Conservation (phyloP, 2,888 invertebrate genomes). For the Drosophila recens region DNA sequence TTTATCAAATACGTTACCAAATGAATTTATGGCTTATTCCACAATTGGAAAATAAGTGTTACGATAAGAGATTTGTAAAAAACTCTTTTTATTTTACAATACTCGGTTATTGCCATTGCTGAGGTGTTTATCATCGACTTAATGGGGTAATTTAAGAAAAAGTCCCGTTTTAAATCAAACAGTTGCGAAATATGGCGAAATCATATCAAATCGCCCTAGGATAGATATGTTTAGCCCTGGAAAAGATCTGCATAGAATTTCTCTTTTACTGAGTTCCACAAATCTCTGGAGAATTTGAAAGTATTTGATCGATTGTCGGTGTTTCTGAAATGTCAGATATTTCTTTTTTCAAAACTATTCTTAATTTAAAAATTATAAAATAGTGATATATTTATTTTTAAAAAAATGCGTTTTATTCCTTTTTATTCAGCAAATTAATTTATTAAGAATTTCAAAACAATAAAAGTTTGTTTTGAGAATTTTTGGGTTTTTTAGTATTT, state of each 20-base stretch:
- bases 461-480: too few species aligned
- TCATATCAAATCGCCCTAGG: background rate
- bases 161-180: background rate
- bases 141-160: constrained; percentile 6
- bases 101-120: background rate
- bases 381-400: too few species aligned
- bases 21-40: constrained; percentile 28
- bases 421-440: too few species aligned
- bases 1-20: constrained; percentile 12
- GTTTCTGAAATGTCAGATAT: too few species aligned
- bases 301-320: background rate
- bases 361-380: too few species aligned
- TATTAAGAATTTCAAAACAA: too few species aligned
- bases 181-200: constrained; percentile 20
- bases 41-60: constrained; percentile 8
- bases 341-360: too few species aligned
- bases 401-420: too few species aligned
- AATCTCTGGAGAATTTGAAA: background rate
- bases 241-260: background rate
- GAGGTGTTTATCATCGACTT: background rate
- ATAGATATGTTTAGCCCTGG: background rate
- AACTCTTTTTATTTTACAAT: constrained; percentile 10
- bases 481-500: too few species aligned
- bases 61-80: constrained; percentile 30
- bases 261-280: background rate